A percentile compares a stretch with the other conserved stretches of the same genome.
Conservation (phyloP, 2,888 invertebrate genomes). For the Melieria crassipennis region DNA sequence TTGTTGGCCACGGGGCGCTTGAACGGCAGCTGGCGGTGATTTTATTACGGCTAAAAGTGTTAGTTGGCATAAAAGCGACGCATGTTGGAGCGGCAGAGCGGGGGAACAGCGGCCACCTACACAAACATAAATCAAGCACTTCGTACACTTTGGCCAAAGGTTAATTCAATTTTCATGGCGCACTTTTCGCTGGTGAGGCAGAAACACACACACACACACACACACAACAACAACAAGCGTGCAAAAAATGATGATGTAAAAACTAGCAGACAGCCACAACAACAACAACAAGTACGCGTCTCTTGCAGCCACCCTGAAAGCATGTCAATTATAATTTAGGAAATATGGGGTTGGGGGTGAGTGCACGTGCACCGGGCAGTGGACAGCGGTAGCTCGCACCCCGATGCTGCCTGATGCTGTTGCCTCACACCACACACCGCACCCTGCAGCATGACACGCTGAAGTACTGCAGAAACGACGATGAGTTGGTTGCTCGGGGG, state of each 20-base stretch:
- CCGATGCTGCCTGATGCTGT: neutral
- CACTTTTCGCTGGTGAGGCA: constrained; percentile 25
- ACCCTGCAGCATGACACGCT: too few species aligned
- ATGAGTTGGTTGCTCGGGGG: too few species aligned
- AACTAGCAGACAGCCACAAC: constrained; percentile 9
- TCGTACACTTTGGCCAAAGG: constrained; percentile 40
- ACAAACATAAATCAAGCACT: constrained; percentile 31
- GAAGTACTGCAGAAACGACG: too few species aligned
- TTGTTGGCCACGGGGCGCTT: too few species aligned
- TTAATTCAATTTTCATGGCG: constrained; percentile 44
- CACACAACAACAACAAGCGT: constrained; percentile 12
- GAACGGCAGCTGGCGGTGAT: neutral
- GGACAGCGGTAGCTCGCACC: neutral
- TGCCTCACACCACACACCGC: too few species aligned
- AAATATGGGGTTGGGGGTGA: constrained; percentile 18
- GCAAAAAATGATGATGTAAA: constrained; percentile 1
- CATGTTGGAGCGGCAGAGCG: too few species aligned
- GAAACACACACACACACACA: constrained; percentile 12
- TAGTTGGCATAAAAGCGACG: neutral
- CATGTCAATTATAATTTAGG: constrained; percentile 45
- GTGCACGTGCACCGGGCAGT: neutral
- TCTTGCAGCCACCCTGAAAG: constrained; percentile 40
- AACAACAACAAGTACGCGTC: constrained; percentile 32
- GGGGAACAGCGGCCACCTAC: too few species aligned
- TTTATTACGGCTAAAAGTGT: neutral